phyloP scores from a whole-genome alignment of 2,888 invertebrate species.

The Leptinotarsa tumamoca region DNA sequence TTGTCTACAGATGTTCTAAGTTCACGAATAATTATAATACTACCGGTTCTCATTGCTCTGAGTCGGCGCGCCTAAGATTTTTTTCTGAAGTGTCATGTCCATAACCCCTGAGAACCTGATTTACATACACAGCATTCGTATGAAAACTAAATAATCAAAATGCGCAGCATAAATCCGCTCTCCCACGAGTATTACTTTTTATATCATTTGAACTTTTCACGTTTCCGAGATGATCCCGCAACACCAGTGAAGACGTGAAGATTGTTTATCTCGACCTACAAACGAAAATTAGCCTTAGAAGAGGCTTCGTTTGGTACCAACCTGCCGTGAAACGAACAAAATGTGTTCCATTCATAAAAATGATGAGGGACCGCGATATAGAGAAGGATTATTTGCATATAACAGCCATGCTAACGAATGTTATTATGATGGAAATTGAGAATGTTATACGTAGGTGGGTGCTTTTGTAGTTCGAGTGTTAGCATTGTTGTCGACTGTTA shows the following conservation, averaged over 20 bases:
- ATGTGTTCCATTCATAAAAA: slow-evolving; percentile 54
- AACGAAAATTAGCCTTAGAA: slow-evolving; percentile 38
- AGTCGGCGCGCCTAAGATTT: slow-evolving; percentile 12
- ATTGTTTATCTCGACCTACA: slow-evolving; percentile 46
- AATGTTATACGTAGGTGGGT: slow-evolving; percentile 17
- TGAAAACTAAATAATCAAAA: slow-evolving; percentile 37
- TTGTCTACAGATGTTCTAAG: not conserved
- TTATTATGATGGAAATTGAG: slow-evolving; percentile 42
- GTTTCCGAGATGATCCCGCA: slow-evolving; percentile 52
- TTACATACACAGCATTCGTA: slow-evolving; percentile 37
- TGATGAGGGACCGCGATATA: slow-evolving; percentile 50
- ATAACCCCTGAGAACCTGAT: slow-evolving; percentile 38
- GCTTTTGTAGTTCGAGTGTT: slow-evolving; percentile 9
- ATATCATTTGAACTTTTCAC: slow-evolving; percentile 56
- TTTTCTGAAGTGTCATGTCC: slow-evolving; percentile 36
- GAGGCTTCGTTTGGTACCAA: slow-evolving; percentile 28
- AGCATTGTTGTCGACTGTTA: slow-evolving; percentile 15
- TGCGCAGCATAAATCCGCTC: slow-evolving; percentile 43
- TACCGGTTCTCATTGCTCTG: not conserved
- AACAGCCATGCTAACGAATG: slow-evolving; percentile 53
- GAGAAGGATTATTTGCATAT: slow-evolving; percentile 53
- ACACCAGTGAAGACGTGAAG: slow-evolving; percentile 50
- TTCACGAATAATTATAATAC: not conserved
- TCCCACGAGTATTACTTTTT: slow-evolving; percentile 58
- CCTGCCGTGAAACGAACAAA: slow-evolving; percentile 19